Evolutionary conservation across 2,888 invertebrate species (phyloP), one percentile per base, ranked within the genome.

Genomic region (Cryptosula pallasiana): DNA sequence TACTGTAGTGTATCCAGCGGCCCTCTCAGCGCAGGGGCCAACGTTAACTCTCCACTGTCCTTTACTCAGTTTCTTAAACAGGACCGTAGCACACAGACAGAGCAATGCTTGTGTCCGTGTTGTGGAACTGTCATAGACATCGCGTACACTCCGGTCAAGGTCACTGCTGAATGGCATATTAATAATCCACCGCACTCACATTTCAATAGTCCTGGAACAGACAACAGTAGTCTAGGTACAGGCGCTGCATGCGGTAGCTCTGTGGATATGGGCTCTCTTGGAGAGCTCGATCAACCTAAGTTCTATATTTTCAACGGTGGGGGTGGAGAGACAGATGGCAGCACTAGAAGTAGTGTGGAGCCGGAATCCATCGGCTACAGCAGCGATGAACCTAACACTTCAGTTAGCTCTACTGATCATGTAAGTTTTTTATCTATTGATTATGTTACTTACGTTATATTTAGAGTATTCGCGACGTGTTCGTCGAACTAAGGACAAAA

Each of bases 1-100:
- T 63, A 32, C 32, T 63, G 27, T n/a, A 63, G 63, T 32, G 32
- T 27, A 29, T 63, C 63, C 63, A 63, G 63, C n/a, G 20, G 13
- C 16, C 20, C 27, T 3, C 5, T 32, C 13, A 63, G 13, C n/a
- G 27, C 13, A 16, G n/a, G 13, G 13, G 25, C 29, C n/a, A 27
- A 63, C 3, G 20, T 32, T 32, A 13, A 20, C 3, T n/a, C 57
- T n/a, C 57, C 57, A 13, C 32, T 29, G 5, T 16, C 20, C 32
- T 27, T 32, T 63, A 5, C n/a, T 16, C 5, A 13, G 45, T 5
- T 45, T 20, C 5, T 13, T 20, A 45, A 45, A 45, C 5, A 20
- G 45, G 45, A 45, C 9, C 5, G 5, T 5, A 20, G 45, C 20
- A 63, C 27, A 32, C 63, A 63, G n/a, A 63, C 63, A 13, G 63